Conservation (phyloP, 2,888 invertebrate genomes). For the Labia minor region DNA sequence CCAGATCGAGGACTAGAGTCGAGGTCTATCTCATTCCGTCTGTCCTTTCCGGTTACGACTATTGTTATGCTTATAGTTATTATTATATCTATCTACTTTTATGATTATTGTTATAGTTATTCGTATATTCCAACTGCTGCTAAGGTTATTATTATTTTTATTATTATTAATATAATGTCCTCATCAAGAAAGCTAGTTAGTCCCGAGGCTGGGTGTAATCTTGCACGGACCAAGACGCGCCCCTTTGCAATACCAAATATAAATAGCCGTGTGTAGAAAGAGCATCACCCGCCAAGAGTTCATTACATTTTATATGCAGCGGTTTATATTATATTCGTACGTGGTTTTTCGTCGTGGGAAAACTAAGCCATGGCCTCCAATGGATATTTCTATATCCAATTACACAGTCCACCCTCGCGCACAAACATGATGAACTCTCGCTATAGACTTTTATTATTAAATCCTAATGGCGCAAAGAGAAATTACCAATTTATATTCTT, state of each 20-base stretch:
- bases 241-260: slow-evolving; percentile 13
- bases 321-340: slow-evolving; percentile 13
- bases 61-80: slow-evolving; percentile 26
- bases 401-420: slow-evolving; percentile 13
- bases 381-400: slow-evolving; percentile 13
- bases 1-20: slow-evolving; percentile 13
- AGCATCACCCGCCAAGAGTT: slow-evolving; percentile 13
- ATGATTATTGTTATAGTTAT: slow-evolving; percentile 26
- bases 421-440: slow-evolving; percentile 8
- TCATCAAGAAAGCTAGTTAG: slow-evolving; percentile 13
- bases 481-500: slow-evolving; percentile 13
- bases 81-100: slow-evolving; percentile 24
- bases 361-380: slow-evolving; percentile 13
- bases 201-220: slow-evolving; percentile 13
- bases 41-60: slow-evolving; percentile 25
- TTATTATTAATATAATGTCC: slow-evolving; percentile 13
- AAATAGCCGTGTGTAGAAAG: slow-evolving; percentile 13
- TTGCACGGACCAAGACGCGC: slow-evolving; percentile 13
- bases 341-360: slow-evolving; percentile 13
- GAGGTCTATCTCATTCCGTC: slow-evolving; percentile 21
- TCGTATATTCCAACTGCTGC: slow-evolving; percentile 17
- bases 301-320: slow-evolving; percentile 13
- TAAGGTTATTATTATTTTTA: slow-evolving; percentile 13
- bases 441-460: slow-evolving; percentile 13
- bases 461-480: slow-evolving; percentile 13